Evolutionary conservation across 2,113 vertebrate genomes (phyloP).

Genomic region (Sporophila hypoxantha): DNA sequence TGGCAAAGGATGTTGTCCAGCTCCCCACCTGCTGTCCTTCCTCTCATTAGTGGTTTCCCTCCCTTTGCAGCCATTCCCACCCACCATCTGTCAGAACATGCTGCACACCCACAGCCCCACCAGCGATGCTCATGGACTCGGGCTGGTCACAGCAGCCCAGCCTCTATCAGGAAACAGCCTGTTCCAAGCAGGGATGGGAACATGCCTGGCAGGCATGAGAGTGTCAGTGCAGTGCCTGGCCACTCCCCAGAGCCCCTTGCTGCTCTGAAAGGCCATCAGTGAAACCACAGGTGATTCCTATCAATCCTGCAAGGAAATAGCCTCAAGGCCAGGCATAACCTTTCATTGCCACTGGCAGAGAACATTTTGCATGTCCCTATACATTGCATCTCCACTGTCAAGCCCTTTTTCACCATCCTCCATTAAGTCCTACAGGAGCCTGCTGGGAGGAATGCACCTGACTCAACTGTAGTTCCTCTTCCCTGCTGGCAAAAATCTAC

Average conservation of each 20-base stretch:
- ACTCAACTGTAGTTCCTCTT: not conserved
- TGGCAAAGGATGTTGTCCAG: slow-evolving; percentile 4
- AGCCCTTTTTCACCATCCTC: not conserved
- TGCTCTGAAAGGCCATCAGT: not conserved
- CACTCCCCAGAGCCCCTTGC: not conserved
- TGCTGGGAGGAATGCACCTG: not conserved
- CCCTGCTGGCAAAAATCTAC: not conserved
- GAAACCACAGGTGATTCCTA: not conserved
- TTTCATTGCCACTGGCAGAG: not conserved
- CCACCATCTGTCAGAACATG: not conserved
- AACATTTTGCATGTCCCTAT: fast-evolving
- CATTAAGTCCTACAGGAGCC: not conserved
- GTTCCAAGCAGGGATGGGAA: not conserved
- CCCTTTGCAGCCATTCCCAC: not conserved
- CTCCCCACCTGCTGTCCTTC: slow-evolving; percentile 30
- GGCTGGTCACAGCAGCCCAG: not conserved
- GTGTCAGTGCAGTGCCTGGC: not conserved
- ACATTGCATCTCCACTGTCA: not conserved
- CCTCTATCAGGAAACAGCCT: not conserved
- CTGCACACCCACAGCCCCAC: not conserved
- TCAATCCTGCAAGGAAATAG: not conserved
- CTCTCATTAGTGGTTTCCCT: slow-evolving; percentile 10
- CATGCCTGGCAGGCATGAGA: not conserved
- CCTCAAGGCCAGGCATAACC: not conserved
- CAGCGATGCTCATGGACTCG: not conserved